These are phyloP conservation scores for Propithecus deckenii DNA, from an alignment of 2,797 vertebrate species.

Conservation along the genomic window DNA sequence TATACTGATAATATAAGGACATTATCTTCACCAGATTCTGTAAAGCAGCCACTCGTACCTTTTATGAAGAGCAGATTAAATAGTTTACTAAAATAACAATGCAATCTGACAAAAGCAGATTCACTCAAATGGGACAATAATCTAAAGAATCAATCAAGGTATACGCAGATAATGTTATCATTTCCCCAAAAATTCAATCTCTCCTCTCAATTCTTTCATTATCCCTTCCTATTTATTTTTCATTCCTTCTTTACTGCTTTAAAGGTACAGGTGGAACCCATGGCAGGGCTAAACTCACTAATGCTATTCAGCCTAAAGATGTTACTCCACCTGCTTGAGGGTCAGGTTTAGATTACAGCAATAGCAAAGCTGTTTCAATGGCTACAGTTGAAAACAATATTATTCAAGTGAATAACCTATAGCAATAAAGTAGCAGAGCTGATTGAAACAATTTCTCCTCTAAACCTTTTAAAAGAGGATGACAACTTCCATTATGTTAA, in stretches of 20 bases:
- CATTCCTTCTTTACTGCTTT: not conserved
- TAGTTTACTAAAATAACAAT: not conserved
- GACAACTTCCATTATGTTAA: not conserved
- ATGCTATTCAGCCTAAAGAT: not conserved
- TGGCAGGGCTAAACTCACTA: not conserved
- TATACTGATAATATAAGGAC: slow-evolving; percentile 99
- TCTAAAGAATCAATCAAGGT: not conserved
- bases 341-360: not conserved
- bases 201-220: not conserved
- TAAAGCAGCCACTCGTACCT: slow-evolving; percentile 97
- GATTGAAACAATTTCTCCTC: not conserved
- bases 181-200: not conserved
- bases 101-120: not conserved
- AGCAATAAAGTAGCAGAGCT: not conserved
- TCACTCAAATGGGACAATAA: not conserved
- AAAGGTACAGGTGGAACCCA: not conserved
- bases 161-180: not conserved
- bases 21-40: slow-evolving; percentile 99
- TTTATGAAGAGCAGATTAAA: not conserved
- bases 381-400: not conserved
- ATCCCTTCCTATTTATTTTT: not conserved
- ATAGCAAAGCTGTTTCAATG: not conserved
- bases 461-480: not conserved
- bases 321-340: not conserved
- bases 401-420: not conserved